Conservation (phyloP, 1,140 invertebrate species). For the Oreohelix idahoensis region DNA sequence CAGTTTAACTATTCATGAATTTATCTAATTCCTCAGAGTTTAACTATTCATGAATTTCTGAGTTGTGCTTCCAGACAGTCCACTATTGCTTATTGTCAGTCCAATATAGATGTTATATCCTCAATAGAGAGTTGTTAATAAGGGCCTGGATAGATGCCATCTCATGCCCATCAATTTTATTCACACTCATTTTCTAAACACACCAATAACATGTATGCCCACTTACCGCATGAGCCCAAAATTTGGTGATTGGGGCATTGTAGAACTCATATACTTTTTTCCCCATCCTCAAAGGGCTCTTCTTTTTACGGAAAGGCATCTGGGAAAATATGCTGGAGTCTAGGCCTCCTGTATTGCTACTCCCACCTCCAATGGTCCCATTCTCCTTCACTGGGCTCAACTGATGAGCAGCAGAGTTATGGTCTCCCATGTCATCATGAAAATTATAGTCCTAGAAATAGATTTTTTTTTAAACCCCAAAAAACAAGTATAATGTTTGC, state of each 20-base stretch:
- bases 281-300: conserved; percentile 79
- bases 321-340: conserved; percentile 54
- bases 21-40: too few relatives aligned
- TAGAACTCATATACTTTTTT: conserved; percentile 98
- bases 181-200: too few relatives aligned
- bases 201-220: neutral
- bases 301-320: conserved; percentile 56
- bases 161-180: too few relatives aligned
- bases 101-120: too few relatives aligned
- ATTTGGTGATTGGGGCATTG: conserved; percentile 97
- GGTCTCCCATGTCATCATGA: conserved; percentile 31
- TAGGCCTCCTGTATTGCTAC: conserved; percentile 17
- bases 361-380: conserved; percentile 36
- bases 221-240: conserved; percentile 95
- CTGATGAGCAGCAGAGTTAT: neutral
- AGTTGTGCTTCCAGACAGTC: too few relatives aligned
- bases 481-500: too few relatives aligned
- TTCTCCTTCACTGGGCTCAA: conserved; percentile 47
- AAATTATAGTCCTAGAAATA: conserved; percentile 33
- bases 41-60: too few relatives aligned
- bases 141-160: too few relatives aligned
- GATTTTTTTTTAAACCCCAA: too few relatives aligned
- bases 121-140: too few relatives aligned
- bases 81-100: too few relatives aligned
- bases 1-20: too few relatives aligned